Percentiles rank a stretch among this genome's conserved stretches.
Conservation (phyloP, 2,797 vertebrate genomes). For the Macropus fuliginosus region DNA sequence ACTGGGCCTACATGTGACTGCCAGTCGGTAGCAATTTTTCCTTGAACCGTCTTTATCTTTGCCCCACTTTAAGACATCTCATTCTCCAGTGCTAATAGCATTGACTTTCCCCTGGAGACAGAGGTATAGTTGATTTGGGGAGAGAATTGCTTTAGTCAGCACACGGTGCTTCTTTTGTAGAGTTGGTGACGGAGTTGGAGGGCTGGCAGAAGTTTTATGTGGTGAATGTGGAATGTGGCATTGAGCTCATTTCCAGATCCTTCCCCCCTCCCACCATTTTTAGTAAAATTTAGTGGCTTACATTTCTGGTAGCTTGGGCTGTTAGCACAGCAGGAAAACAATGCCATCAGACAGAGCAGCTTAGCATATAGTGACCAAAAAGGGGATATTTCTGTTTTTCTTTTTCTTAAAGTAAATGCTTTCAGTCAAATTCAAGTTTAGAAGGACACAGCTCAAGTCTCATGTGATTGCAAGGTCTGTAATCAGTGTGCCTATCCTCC, state of each 20-base stretch:
- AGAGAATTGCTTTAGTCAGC: constrained; percentile 1
- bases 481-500: not conserved
- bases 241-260: not conserved
- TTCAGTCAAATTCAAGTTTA: not conserved
- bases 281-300: not conserved
- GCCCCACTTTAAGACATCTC: not conserved
- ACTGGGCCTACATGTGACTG: not conserved
- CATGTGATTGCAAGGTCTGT: not conserved
- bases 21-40: not conserved
- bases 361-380: not conserved
- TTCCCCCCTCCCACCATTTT: not conserved
- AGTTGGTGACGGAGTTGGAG: not conserved
- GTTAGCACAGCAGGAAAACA: not conserved
- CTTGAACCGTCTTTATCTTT: not conserved
- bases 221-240: not conserved
- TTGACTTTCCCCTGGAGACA: not conserved
- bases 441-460: not conserved
- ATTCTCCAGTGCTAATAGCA: not conserved
- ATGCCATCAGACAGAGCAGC: not conserved
- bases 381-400: not conserved
- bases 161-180: not conserved
- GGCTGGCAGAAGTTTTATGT: not conserved
- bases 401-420: not conserved
- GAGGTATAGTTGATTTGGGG: not conserved
- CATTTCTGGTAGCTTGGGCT: not conserved